Conservation (phyloP, 2,113 vertebrate genomes). For the Rattus rattus region DNA sequence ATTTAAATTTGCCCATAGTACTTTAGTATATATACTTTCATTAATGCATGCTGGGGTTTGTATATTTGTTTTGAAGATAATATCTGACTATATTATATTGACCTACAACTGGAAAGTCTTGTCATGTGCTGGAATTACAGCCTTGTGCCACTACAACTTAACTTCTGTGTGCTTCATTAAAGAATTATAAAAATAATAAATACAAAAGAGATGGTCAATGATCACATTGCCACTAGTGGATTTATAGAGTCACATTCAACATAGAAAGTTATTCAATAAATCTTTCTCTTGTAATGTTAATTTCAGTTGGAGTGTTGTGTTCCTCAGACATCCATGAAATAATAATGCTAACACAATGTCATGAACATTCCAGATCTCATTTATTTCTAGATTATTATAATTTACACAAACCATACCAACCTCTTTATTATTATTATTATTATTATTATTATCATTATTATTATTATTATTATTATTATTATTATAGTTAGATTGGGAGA, state of each 20-base stretch:
- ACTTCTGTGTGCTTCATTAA: background rate
- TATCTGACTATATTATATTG: background rate
- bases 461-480: background rate
- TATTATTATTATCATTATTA: no score
- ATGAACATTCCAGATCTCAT: background rate
- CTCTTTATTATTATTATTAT: background rate
- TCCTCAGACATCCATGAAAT: background rate
- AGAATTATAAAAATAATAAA: background rate
- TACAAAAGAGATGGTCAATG: background rate
- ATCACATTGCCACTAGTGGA: background rate
- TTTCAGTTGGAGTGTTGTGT: background rate
- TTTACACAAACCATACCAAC: background rate
- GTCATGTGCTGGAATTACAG: background rate
- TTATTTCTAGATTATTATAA: background rate
- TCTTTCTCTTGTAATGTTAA: background rate
- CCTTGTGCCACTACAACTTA: background rate
- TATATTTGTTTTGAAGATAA: background rate
- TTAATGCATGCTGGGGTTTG: background rate
- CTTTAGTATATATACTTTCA: background rate
- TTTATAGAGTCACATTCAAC: no score
- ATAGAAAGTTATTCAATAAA: background rate
- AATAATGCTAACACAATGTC: background rate
- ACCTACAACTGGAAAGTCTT: background rate
- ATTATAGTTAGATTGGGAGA: background rate
- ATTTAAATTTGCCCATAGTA: background rate